Conservation (phyloP, 2,888 invertebrate species). For the Pseudolycoriella hygida region DNA sequence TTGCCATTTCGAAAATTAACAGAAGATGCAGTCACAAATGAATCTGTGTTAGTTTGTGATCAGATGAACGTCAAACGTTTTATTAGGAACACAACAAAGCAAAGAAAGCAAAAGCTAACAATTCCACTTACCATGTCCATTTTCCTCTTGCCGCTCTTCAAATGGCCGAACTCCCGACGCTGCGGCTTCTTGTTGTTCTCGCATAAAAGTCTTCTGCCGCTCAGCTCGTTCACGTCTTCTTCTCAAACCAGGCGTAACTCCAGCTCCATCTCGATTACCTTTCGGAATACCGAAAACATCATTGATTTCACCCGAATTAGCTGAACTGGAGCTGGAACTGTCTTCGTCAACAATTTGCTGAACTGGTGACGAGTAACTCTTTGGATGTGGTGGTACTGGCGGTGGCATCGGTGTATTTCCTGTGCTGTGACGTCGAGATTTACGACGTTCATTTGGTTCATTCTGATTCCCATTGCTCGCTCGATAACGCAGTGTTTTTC, state of each 20-base stretch:
- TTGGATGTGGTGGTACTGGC: constrained; percentile 11
- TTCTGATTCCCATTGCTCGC: constrained; percentile 32
- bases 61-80: too few species aligned
- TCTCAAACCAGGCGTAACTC: constrained; percentile 63
- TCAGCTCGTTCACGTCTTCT: constrained; percentile 68
- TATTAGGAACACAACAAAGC: too few species aligned
- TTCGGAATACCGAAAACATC: constrained; percentile 19
- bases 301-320: constrained; percentile 25
- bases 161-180: constrained; percentile 10
- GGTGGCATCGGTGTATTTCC: constrained; percentile 38
- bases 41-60: too few species aligned
- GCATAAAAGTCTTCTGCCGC: constrained; percentile 66
- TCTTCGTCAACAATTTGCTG: constrained; percentile 24
- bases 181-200: constrained; percentile 60
- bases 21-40: too few species aligned
- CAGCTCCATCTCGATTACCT: constrained; percentile 34
- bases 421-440: constrained; percentile 59
- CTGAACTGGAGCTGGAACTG: constrained; percentile 33
- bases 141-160: not conserved
- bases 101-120: not conserved
- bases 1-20: too few species aligned
- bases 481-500: constrained; percentile 56
- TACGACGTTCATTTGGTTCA: constrained; percentile 51
- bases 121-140: not conserved
- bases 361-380: constrained; percentile 10